phyloP scores from a whole-genome alignment of 2,113 vertebrate genomes.

The Nanger granti region DNA sequence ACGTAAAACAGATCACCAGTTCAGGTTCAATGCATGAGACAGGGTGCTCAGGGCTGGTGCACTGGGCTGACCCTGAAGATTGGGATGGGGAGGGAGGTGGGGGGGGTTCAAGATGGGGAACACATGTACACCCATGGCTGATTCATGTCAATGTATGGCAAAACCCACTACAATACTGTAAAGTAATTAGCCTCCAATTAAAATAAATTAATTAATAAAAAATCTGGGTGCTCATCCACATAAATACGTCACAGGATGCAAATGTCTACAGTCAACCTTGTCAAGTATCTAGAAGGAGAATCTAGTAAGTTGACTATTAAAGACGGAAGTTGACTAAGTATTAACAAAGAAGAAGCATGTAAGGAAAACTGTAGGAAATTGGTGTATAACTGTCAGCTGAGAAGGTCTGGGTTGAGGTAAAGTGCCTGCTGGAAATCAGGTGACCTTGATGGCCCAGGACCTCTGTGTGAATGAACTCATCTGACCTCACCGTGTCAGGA shows the following conservation, averaged over 20 bases:
- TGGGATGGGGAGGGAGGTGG: too few relatives aligned
- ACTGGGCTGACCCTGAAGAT: too few relatives aligned
- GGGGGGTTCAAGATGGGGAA: neutral
- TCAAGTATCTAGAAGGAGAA: neutral
- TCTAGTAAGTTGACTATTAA: neutral
- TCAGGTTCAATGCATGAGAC: neutral
- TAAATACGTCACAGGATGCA: neutral
- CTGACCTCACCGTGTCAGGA: conserved; percentile 53
- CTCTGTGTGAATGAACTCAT: conserved; percentile 11
- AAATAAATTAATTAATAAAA: neutral
- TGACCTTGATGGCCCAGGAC: neutral
- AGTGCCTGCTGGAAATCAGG: neutral
- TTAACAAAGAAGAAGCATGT: neutral
- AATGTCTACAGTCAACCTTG: neutral
- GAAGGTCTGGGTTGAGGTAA: conserved; percentile 37
- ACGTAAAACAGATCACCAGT: neutral
- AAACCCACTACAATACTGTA: neutral
- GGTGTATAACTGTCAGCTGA: neutral
- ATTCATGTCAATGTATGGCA: neutral
- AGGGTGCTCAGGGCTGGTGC: neutral
- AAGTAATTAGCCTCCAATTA: neutral
- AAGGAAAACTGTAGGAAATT: neutral
- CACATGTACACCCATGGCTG: neutral
- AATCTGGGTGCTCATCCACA: neutral
- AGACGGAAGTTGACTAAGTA: neutral